A percentile compares a stretch with the other conserved stretches of the same genome.
Evolutionary conservation across 2,797 vertebrate genomes (phyloP).

Genomic region (Helarctos malayanus): DNA sequence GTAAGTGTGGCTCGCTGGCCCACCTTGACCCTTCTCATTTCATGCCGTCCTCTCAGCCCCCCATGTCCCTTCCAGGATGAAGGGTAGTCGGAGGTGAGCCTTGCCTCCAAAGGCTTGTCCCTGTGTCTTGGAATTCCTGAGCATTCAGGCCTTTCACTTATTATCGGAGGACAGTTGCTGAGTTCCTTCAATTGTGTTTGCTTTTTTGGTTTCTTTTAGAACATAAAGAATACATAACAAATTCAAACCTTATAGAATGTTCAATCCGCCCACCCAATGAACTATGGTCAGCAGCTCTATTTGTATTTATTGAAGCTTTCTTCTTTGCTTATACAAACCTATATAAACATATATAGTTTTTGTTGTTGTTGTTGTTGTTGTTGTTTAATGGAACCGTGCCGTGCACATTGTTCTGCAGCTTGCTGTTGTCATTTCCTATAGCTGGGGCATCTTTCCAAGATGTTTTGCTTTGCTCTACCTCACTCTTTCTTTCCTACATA

Average conservation of each 20-base stretch:
- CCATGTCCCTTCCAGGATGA: accelerated
- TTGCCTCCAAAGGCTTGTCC: not conserved
- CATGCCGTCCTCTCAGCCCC: not conserved
- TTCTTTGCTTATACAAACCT: not conserved
- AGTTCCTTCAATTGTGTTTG: not conserved
- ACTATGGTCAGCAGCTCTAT: not conserved
- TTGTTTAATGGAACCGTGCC: not conserved
- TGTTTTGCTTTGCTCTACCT: not conserved
- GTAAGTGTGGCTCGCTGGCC: conserved; percentile 87
- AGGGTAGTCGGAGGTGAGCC: accelerated
- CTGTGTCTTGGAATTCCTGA: not conserved
- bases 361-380: too few species aligned
- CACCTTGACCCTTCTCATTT: accelerated
- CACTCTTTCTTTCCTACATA: not conserved
- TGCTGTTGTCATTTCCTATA: not conserved
- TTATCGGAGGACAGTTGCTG: not conserved
- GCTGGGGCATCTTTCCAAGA: not conserved
- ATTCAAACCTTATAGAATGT: not conserved
- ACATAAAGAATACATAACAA: not conserved
- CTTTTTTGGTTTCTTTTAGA: not conserved
- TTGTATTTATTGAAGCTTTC: not conserved
- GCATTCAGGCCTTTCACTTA: accelerated
- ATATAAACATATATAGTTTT: not conserved
- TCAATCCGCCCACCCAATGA: not conserved
- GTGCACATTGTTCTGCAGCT: not conserved